Evolutionary conservation across 2,888 invertebrate genomes (phyloP).

Genomic region (Calameuta idolon): DNA sequence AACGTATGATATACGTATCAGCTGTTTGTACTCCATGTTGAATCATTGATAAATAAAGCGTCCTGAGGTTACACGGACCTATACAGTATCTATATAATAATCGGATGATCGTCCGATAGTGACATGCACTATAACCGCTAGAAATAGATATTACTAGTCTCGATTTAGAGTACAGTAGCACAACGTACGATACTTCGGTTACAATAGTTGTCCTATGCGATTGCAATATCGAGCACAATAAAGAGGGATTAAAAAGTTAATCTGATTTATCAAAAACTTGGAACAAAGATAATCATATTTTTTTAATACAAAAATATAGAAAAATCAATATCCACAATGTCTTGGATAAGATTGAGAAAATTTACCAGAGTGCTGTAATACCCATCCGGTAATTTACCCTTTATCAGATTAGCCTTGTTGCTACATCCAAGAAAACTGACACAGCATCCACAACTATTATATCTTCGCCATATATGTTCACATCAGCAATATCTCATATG

Average conservation of each 20-base stretch:
- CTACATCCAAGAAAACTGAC: no score
- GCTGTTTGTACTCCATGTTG: background rate
- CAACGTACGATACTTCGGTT: background rate
- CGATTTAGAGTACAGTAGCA: background rate
- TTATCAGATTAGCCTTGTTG: no score
- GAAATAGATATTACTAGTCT: background rate
- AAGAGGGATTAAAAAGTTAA: background rate
- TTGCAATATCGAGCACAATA: background rate
- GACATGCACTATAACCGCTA: background rate
- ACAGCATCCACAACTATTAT: no score
- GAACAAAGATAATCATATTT: background rate
- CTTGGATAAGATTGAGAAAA: no score
- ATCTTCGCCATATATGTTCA: no score
- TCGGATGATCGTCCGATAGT: background rate
- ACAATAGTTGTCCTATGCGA: background rate
- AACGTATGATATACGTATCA: background rate
- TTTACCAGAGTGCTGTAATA: no score
- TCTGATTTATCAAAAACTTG: background rate
- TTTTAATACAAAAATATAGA: background rate
- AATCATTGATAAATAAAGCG: background rate
- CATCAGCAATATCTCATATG: no score
- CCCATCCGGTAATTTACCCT: no score
- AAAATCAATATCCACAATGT: no score
- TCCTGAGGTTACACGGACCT: background rate
- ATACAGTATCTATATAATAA: background rate